Evolutionary conservation across 30 jellyfish, hydroid and myxozoan genomes (phyloP).

Genomic region (Phacellophora camtschatica): DNA sequence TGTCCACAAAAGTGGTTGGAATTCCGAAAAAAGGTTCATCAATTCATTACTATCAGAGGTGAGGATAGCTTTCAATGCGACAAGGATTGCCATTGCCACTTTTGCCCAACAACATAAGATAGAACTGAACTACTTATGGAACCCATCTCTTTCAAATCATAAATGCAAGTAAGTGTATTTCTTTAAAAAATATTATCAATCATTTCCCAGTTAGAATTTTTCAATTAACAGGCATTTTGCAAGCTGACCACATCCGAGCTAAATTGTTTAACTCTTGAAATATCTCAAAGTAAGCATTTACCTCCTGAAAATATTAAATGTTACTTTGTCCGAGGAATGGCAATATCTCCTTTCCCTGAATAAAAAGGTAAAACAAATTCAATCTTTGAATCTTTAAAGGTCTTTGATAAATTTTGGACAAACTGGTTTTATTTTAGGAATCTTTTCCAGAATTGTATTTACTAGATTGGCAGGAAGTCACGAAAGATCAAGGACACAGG

Average conservation of each 20-base stretch:
- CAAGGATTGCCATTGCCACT: slow-evolving; percentile 91
- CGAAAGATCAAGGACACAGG: no score
- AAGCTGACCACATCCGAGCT: no score
- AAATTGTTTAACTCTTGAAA: no score
- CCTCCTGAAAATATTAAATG: no score
- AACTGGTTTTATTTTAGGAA: no score
- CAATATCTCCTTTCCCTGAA: background rate
- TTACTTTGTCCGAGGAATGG: background rate
- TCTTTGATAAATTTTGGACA: no score
- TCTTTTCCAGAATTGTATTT: no score
- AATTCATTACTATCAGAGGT: slow-evolving; percentile 75
- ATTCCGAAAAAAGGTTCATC: slow-evolving; percentile 73
- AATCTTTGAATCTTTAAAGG: no score
- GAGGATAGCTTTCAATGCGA: slow-evolving; percentile 89
- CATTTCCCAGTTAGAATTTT: no score
- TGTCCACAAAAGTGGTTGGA: slow-evolving; percentile 74
- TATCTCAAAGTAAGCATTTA: no score
- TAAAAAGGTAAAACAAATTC: background rate
- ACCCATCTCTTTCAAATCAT: slow-evolving; percentile 63
- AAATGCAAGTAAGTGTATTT: slow-evolving; percentile 85
- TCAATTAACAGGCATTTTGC: no score
- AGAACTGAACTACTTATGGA: slow-evolving; percentile 69
- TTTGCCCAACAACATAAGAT: slow-evolving; percentile 47
- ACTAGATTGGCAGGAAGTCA: no score
- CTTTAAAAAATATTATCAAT: background rate